Base-by-base conservation (phyloP, 1,140 invertebrate species). In the Pissodes strobi region DNA sequence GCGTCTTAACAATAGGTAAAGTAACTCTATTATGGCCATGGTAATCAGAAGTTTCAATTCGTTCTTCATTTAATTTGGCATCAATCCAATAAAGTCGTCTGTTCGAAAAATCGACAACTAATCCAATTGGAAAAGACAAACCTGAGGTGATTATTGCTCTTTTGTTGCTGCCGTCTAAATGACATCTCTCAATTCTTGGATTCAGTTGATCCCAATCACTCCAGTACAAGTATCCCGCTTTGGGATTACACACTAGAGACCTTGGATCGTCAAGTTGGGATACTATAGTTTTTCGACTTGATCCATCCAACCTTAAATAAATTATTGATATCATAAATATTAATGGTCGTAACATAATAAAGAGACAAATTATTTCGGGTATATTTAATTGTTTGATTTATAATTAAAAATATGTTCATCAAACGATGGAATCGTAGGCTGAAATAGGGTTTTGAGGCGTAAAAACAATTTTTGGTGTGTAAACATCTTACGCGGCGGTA, bases 11-110 rank as follows among this genome's bases (percentile, higher is more conserved):
- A 5, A 72, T 64, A 46, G 67, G 66, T 2, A 91, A 78, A 38
- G 87, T 83, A 15, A 88, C 85, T 66, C 94, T 83, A 70, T 92
- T 90, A 25, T 84, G 83, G 0, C 94, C 94, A 77, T 94, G 86
- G 21, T 95, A 83, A 72, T 94, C 88, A 1, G 91, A 87, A 52
- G 89, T 90, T 78, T 98, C 95, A 63, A 99, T 96, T 72, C 89
- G 88, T 73, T 97, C 91, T 51, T 89, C 88, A 23, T 71, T 69
- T 8, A 67, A 22, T 65, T 94, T 83, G 0, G 91, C 90, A 81
- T 98, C 95, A 5, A 91, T 90, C 89, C 94, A 97, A 73, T 95
- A 97, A 1, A 97, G 78, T 59, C 88, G 84, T 63, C 85, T 85
- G 39, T 84, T 87, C 38, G 86, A 83, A 69, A 89, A 92, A 79